These are phyloP conservation scores for Lumbricus terrestris DNA, from an alignment of 2,888 invertebrate species.

Conservation along the genomic window DNA sequence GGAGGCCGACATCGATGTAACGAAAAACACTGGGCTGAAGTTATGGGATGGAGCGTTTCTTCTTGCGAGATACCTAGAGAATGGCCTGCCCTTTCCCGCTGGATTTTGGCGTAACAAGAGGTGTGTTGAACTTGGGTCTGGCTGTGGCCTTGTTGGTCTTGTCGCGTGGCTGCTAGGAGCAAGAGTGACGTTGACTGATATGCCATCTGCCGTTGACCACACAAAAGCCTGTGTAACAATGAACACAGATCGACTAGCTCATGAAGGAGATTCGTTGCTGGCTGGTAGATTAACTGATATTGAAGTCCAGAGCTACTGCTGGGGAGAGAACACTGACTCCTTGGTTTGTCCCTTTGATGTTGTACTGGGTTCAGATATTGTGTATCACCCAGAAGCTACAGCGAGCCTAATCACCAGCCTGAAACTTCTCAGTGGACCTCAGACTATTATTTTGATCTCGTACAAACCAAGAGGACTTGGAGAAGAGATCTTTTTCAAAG, in stretches of 20 bases:
- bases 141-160: slow-evolving; percentile 40
- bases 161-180: slow-evolving; percentile 38
- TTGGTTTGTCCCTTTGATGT: slow-evolving; percentile 27
- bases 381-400: slow-evolving; percentile 34
- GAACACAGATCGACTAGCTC: slow-evolving; percentile 22
- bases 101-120: slow-evolving; percentile 31
- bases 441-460: slow-evolving; percentile 30
- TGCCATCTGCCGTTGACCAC: slow-evolving; percentile 30
- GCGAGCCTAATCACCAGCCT: slow-evolving; percentile 30
- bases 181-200: slow-evolving; percentile 35
- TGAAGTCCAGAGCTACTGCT: slow-evolving; percentile 15
- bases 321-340: slow-evolving; percentile 27
- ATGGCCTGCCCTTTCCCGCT: slow-evolving; percentile 13
- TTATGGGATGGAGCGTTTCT: slow-evolving; percentile 41
- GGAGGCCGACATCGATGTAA: slow-evolving; percentile 28
- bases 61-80: slow-evolving; percentile 37
- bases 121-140: slow-evolving; percentile 40
- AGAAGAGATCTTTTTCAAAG: slow-evolving; percentile 37
- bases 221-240: slow-evolving; percentile 27
- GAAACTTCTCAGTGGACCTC: slow-evolving; percentile 19
- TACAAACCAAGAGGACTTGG: slow-evolving; percentile 40
- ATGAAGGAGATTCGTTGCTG: neutral
- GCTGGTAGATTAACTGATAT: neutral
- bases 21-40: slow-evolving; percentile 38
- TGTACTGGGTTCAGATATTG: slow-evolving; percentile 39